These are phyloP conservation scores for Lucilia cuprina DNA, from an alignment of 1,140 invertebrate genomes.

Conservation along the genomic window DNA sequence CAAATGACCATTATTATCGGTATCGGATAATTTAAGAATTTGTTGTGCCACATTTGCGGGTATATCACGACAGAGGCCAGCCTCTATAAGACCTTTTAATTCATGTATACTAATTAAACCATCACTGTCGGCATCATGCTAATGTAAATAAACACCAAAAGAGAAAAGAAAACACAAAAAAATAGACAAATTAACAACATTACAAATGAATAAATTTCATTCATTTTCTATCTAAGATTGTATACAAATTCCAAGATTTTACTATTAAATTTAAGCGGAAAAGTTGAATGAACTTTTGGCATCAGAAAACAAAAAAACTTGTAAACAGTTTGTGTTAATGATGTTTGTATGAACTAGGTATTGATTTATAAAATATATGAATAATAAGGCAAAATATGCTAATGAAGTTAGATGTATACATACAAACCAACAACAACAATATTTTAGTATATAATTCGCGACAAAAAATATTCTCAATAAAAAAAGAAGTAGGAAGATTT, in stretches of 20 bases:
- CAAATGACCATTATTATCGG: conserved; percentile 75
- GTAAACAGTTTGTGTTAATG: no score
- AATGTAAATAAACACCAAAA: conserved; percentile 49
- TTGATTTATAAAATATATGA: no score
- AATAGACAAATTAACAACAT: background rate
- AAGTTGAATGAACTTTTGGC: background rate
- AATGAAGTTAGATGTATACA: no score
- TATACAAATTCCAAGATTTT: background rate
- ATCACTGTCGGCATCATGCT: conserved; percentile 79
- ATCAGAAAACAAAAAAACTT: background rate
- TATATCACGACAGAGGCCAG: conserved; percentile 73
- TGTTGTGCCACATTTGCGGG: conserved; percentile 74
- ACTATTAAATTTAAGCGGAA: background rate
- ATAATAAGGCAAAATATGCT: no score
- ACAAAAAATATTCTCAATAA: no score
- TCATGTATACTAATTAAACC: conserved; percentile 76
- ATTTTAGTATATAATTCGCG: no score
- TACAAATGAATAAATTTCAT: background rate
- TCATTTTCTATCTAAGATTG: background rate
- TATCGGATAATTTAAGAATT: conserved; percentile 76
- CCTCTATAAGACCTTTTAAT: conserved; percentile 71
- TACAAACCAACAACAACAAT: no score
- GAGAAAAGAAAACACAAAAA: background rate
- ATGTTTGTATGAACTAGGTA: no score
- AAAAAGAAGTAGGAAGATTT: no score